Evolutionary conservation across 1,140 invertebrate species (phyloP), one percentile per base, ranked within the genome.

Genomic region (Drosophila athabasca): DNA sequence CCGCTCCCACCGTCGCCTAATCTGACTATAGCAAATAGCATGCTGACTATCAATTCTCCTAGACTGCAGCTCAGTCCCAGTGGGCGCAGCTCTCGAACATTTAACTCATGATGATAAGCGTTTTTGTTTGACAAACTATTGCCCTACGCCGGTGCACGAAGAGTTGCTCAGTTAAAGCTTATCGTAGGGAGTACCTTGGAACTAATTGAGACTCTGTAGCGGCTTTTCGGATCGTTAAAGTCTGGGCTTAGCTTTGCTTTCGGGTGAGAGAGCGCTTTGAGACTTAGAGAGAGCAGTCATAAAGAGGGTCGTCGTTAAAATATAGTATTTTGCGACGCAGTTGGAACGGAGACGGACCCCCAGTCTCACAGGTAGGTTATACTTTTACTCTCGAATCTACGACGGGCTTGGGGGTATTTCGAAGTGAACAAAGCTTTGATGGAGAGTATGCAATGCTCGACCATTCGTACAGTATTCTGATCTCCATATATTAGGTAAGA

Each of bases 31-130:
- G 3, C 11, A 39, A 39, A 11, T 39, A 3, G 9, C 11, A 39
- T 13, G 35, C 35, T 39, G 11, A 39, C 35, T 39, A 11, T 39
- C 35, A 39, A 39, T 39, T 39, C 35, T 39, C 11, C 35, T 13
- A 39, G 35, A 5, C 35, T 13, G 35, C 35, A 39, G 9, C 35
- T 39, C 35, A 5, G 24, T 26, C 24, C 24, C 24, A 26, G 22
- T 22, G 11, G 29, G 55, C 19, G 11, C 41, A 46, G 35, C 35
- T 64, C 46, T 17, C 29, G 19, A 39, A 39, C 9, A 11, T 39
- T 11, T 22, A 43, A 46, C 67, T 70, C 67, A 70, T 39, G 35
- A 69, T 70, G 67, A 70, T 70, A 70, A 70, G 67, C 65, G 19
- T 44, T 15, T 69, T 70, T 58, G 65, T 35, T 45, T 69, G 66